A percentile compares a stretch with the other conserved stretches of the same genome.
These are phyloP conservation scores for Pseudomyrmex flavicornis DNA, from an alignment of 1,140 invertebrate genomes.

Conservation along the genomic window DNA sequence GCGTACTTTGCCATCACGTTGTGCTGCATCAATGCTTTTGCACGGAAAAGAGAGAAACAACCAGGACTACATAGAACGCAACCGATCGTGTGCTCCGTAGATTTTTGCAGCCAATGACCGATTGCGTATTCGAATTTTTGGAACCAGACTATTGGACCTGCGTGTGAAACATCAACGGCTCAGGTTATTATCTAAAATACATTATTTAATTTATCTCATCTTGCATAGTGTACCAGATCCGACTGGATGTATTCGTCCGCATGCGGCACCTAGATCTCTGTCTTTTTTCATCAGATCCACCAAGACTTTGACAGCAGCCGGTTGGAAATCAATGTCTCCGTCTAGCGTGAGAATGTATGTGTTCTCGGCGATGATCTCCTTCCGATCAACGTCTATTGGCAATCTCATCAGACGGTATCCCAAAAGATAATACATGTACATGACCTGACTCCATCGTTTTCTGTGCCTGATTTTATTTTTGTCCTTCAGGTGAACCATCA, in stretches of 20 bases:
- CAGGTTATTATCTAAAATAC: too few species aligned
- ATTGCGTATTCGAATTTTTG: constrained; percentile 97
- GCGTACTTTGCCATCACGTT: constrained; percentile 96
- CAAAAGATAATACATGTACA: constrained; percentile 98
- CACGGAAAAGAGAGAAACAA: constrained; percentile 96
- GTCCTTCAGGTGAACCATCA: constrained; percentile 95
- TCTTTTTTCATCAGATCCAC: constrained; percentile 97
- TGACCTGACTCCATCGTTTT: constrained; percentile 94
- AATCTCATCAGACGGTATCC: constrained; percentile 92
- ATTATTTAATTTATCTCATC: not conserved
- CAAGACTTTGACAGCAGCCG: constrained; percentile 93
- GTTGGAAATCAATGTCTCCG: constrained; percentile 97
- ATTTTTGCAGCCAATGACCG: constrained; percentile 97
- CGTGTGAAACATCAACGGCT: not conserved
- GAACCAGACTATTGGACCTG: constrained; percentile 96
- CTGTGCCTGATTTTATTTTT: constrained; percentile 94
- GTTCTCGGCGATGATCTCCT: constrained; percentile 93
- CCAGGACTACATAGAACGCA: constrained; percentile 96
- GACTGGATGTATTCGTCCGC: constrained; percentile 96
- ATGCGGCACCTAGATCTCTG: constrained; percentile 94
- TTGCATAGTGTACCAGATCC: constrained; percentile 87
- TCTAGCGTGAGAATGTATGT: constrained; percentile 96
- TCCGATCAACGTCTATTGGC: constrained; percentile 89
- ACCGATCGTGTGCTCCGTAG: constrained; percentile 96
- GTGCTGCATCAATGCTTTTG: constrained; percentile 95